phyloP scores from a whole-genome alignment of 2,888 invertebrate species.

The Chymomyza amoena region DNA sequence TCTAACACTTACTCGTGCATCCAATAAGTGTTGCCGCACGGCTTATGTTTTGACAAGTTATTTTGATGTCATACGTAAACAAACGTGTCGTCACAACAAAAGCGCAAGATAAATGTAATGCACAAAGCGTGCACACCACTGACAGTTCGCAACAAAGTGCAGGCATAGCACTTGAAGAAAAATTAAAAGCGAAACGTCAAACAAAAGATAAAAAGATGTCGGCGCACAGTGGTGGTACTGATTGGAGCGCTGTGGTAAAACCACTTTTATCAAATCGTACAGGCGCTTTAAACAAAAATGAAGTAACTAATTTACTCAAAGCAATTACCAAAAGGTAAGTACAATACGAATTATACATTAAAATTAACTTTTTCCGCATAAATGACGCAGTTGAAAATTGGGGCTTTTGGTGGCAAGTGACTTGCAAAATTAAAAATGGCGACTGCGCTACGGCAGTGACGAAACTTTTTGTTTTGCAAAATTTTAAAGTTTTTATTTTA shows the following conservation, averaged over 20 bases:
- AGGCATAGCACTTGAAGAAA: constrained; percentile 31
- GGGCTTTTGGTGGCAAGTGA: constrained; percentile 48
- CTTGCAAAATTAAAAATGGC: constrained; percentile 76
- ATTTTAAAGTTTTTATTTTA: constrained; percentile 9
- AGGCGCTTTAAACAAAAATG: constrained; percentile 90
- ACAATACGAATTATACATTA: constrained; percentile 33
- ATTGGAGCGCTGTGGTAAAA: constrained; percentile 92
- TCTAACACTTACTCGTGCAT: not conserved
- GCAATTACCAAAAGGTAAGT: constrained; percentile 91
- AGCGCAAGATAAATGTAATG: constrained; percentile 26
- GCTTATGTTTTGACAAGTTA: constrained; percentile 15
- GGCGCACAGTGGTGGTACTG: constrained; percentile 92
- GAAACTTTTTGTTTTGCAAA: constrained; percentile 40
- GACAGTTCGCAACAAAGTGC: constrained; percentile 27
- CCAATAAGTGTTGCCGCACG: not conserved
- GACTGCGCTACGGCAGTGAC: constrained; percentile 47
- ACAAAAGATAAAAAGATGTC: constrained; percentile 84
- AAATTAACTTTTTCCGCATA: constrained; percentile 13
- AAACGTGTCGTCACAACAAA: constrained; percentile 49
- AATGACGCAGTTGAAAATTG: constrained; percentile 51
- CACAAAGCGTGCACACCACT: constrained; percentile 37
- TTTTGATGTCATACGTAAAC: constrained; percentile 36
- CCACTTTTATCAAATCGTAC: constrained; percentile 91
- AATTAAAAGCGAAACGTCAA: constrained; percentile 42
- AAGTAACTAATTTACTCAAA: constrained; percentile 90